A percentile compares a stretch with the other conserved stretches of the same genome.
These are phyloP conservation scores for Pseudomyrmex flavicornis DNA, from an alignment of 1,140 invertebrate species.

Conservation along the genomic window DNA sequence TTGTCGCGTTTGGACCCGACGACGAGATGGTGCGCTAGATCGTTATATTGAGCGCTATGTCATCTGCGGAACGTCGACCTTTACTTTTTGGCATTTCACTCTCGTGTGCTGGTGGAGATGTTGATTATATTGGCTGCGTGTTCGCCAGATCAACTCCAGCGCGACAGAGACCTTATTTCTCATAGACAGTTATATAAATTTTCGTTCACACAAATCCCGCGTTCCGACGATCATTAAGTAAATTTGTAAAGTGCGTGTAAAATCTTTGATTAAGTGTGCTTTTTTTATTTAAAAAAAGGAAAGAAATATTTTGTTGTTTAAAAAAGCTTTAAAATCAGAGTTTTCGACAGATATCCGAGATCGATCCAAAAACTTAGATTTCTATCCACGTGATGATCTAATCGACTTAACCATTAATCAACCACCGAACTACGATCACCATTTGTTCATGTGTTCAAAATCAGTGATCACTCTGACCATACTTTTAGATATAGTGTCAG, in stretches of 20 bases:
- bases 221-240: neutral
- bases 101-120: conserved; percentile 11
- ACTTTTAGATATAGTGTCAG: too few species aligned
- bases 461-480: too few species aligned
- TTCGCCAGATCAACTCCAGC: conserved; percentile 16
- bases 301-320: too few species aligned
- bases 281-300: too few species aligned
- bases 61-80: conserved; percentile 45
- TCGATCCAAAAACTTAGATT: too few species aligned
- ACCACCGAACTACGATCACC: too few species aligned
- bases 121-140: conserved; percentile 42
- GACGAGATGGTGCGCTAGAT: conserved; percentile 28
- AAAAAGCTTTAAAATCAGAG: too few species aligned
- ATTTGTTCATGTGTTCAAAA: too few species aligned
- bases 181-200: conserved; percentile 10
- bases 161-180: conserved; percentile 53
- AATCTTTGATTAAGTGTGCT: neutral
- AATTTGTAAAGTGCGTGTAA: neutral
- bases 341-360: too few species aligned
- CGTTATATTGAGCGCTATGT: conserved; percentile 8
- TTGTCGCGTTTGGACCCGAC: neutral
- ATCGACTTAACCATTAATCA: too few species aligned
- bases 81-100: conserved; percentile 54
- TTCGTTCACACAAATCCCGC: neutral
- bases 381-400: too few species aligned